A percentile compares a stretch with the other conserved stretches of the same genome.
Conservation (phyloP, 2,888 invertebrate genomes). For the Drosophila nigritarsus region DNA sequence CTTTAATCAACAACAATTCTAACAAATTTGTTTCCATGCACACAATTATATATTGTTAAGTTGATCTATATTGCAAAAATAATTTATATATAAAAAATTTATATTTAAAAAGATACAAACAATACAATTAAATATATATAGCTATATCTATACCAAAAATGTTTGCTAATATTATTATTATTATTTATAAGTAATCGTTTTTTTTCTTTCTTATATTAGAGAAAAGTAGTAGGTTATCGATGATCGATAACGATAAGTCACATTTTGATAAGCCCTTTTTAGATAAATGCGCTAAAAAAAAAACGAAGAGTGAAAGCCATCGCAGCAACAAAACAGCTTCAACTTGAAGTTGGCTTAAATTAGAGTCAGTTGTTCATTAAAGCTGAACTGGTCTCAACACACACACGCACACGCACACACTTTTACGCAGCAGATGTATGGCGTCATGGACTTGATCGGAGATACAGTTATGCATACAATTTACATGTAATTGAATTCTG, state of each 20-base stretch:
- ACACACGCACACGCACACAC: constrained; percentile 3
- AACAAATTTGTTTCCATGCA: constrained; percentile 32
- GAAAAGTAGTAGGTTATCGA: background rate
- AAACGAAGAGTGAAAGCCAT: constrained; percentile 39
- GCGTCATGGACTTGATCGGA: constrained; percentile 30
- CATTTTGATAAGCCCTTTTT: constrained; percentile 17
- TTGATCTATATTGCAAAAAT: background rate
- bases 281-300: constrained; percentile 12
- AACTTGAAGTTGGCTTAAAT: constrained; percentile 26
- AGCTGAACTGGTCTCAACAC: constrained; percentile 23
- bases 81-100: background rate
- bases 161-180: too few relatives aligned
- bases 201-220: background rate
- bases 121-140: background rate
- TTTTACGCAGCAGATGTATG: constrained; percentile 7
- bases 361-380: constrained; percentile 34
- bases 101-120: background rate
- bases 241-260: constrained; percentile 5
- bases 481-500: constrained; percentile 34
- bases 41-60: constrained; percentile 26
- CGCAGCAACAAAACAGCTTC: background rate
- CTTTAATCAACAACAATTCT: constrained; percentile 27
- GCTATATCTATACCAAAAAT: background rate
- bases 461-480: constrained; percentile 15
- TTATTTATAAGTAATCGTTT: background rate